A percentile compares a stretch with the other conserved stretches of the same genome.
phyloP scores from a whole-genome alignment of 2,888 invertebrate species.

The Volucella inanis region DNA sequence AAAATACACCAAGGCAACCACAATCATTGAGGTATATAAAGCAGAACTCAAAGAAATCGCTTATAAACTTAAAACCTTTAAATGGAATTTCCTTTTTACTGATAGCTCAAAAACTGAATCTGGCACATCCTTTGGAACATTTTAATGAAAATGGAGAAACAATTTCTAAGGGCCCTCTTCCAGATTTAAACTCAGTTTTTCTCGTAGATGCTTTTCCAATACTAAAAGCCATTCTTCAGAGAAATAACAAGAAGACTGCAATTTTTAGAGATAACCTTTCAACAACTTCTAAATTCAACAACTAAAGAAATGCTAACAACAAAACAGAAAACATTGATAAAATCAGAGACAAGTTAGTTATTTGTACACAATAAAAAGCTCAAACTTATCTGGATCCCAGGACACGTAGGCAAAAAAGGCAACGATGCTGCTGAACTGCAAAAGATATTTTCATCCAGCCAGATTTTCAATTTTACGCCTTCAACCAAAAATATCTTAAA shows the following conservation, averaged over 20 bases:
- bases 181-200: neutral
- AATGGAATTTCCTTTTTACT: slow-evolving; percentile 10
- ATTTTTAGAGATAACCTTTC: slow-evolving; percentile 36
- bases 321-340: neutral
- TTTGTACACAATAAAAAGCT: neutral
- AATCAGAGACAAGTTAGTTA: neutral
- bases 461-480: too few relatives aligned
- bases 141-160: slow-evolving; percentile 5
- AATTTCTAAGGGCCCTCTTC: slow-evolving; percentile 10
- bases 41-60: neutral
- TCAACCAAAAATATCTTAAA: too few relatives aligned
- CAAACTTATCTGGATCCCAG: too few relatives aligned
- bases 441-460: too few relatives aligned
- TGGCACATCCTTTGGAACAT: slow-evolving; percentile 34
- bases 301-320: slow-evolving; percentile 17
- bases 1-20: too few relatives aligned
- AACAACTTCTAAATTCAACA: neutral
- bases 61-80: too few relatives aligned
- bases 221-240: neutral
- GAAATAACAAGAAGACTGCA: neutral
- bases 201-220: slow-evolving; percentile 33
- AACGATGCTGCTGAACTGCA: too few relatives aligned
- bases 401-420: too few relatives aligned
- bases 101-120: slow-evolving; percentile 21
- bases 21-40: too few relatives aligned